Percentiles rank a stretch among this genome's conserved stretches.
Conservation (phyloP, 2,113 vertebrate species). For the Ailuropoda melanoleuca region DNA sequence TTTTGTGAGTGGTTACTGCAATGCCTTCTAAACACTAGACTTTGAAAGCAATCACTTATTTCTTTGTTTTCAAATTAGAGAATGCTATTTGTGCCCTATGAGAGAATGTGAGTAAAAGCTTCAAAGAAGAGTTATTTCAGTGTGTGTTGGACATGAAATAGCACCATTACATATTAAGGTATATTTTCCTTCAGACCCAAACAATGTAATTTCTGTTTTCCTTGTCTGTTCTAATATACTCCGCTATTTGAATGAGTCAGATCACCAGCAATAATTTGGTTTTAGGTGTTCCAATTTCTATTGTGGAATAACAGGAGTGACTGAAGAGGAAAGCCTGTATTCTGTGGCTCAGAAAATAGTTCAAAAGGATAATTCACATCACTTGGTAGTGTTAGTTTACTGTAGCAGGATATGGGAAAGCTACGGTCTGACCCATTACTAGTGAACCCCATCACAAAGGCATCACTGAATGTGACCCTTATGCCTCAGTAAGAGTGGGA, state of each 20-base stretch:
- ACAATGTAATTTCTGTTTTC: conserved; percentile 13
- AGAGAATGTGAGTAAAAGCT: conserved; percentile 35
- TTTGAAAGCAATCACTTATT: conserved; percentile 39
- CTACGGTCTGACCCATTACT: neutral
- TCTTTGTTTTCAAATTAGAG: conserved; percentile 35
- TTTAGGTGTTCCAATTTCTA: conserved; percentile 47
- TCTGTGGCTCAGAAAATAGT: neutral
- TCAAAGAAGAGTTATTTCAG: conserved; percentile 67
- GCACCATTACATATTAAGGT: conserved; percentile 36
- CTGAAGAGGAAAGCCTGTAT: neutral
- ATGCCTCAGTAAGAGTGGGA: neutral
- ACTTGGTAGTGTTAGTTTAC: neutral
- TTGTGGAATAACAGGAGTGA: conserved; percentile 4
- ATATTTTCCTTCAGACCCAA: conserved; percentile 41
- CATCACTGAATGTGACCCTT: neutral
- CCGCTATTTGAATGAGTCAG: conserved; percentile 18
- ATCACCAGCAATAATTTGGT: conserved; percentile 12
- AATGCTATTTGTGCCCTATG: conserved; percentile 4
- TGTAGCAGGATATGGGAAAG: neutral
- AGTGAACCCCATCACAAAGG: neutral
- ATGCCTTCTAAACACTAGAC: neutral
- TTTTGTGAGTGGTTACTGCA: neutral
- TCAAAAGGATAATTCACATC: conserved; percentile 40
- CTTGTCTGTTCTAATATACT: conserved; percentile 10
- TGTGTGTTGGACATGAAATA: conserved; percentile 39